Evolutionary conservation across 1,140 invertebrate genomes (phyloP).

Genomic region (Diorhabda carinulata): DNA sequence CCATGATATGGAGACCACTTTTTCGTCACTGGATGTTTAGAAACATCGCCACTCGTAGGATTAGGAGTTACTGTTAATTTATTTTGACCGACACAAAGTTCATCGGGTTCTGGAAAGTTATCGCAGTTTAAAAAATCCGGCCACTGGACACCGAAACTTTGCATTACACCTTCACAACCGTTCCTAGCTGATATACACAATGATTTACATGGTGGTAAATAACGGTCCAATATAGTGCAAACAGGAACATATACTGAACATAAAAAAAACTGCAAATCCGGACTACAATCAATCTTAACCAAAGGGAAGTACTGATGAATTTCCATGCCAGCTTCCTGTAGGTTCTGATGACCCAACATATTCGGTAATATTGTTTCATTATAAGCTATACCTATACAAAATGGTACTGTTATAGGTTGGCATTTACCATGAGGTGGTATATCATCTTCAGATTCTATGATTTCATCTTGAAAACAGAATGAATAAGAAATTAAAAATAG

Average conservation of each 20-base stretch:
- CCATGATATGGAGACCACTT: slow-evolving; percentile 42
- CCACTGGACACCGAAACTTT: slow-evolving; percentile 90
- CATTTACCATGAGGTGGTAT: slow-evolving; percentile 75
- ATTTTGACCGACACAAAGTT: slow-evolving; percentile 79
- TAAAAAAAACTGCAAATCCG: slow-evolving; percentile 91
- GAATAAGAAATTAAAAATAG: slow-evolving; percentile 4
- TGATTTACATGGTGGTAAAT: slow-evolving; percentile 88
- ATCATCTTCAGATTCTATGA: slow-evolving; percentile 29
- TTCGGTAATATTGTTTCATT: slow-evolving; percentile 97
- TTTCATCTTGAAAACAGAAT: slow-evolving; percentile 18
- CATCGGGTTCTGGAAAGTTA: slow-evolving; percentile 73
- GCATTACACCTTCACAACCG: slow-evolving; percentile 91
- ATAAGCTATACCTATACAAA: slow-evolving; percentile 90
- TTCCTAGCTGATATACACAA: slow-evolving; percentile 82
- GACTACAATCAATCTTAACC: slow-evolving; percentile 94
- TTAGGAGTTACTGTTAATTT: slow-evolving; percentile 35
- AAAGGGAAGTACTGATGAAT: slow-evolving; percentile 92
- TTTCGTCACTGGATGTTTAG: slow-evolving; percentile 42
- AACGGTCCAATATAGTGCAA: slow-evolving; percentile 86
- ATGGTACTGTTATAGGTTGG: slow-evolving; percentile 86
- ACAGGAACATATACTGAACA: slow-evolving; percentile 95
- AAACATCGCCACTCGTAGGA: slow-evolving; percentile 37
- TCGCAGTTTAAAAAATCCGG: slow-evolving; percentile 89
- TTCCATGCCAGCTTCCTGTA: slow-evolving; percentile 92
- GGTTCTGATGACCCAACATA: slow-evolving; percentile 85